A percentile compares a stretch with the other conserved stretches of the same genome.
phyloP scores from a whole-genome alignment of 2,797 vertebrate species.

The Micromesistius poutassou region DNA sequence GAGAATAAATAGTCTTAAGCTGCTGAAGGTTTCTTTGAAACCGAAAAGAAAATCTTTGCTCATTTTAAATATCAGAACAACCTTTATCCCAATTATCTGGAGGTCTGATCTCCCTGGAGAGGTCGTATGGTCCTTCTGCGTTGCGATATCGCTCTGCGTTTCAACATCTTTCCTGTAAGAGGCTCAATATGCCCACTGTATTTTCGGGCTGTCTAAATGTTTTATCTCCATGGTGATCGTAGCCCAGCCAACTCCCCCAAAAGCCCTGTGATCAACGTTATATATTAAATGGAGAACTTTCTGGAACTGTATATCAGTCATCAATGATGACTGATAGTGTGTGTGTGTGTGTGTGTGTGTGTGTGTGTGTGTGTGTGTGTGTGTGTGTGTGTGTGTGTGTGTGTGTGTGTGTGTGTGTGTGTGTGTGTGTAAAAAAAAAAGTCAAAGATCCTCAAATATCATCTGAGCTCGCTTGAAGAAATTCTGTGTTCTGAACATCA shows the following conservation, averaged over 20 bases:
- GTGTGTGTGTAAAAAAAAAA: background rate
- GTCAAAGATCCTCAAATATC: background rate
- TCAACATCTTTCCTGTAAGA: background rate
- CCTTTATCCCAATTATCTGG: background rate
- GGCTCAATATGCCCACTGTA: background rate
- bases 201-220: background rate
- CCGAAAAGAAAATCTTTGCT: no score
- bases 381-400: no score
- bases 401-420: no score
- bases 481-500: background rate
- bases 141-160: no score
- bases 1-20: background rate
- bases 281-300: background rate
- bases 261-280: background rate
- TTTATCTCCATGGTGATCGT: background rate
- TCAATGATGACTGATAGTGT: background rate
- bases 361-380: no score
- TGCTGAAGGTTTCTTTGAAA: no score
- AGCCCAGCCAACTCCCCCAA: background rate
- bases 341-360: no score
- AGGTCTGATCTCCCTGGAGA: background rate
- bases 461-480: background rate
- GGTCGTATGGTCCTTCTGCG: background rate
- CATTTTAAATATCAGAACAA: background rate
- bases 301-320: background rate